phyloP scores from a whole-genome alignment of 1,140 invertebrate genomes.

The Drosophila dunni region DNA sequence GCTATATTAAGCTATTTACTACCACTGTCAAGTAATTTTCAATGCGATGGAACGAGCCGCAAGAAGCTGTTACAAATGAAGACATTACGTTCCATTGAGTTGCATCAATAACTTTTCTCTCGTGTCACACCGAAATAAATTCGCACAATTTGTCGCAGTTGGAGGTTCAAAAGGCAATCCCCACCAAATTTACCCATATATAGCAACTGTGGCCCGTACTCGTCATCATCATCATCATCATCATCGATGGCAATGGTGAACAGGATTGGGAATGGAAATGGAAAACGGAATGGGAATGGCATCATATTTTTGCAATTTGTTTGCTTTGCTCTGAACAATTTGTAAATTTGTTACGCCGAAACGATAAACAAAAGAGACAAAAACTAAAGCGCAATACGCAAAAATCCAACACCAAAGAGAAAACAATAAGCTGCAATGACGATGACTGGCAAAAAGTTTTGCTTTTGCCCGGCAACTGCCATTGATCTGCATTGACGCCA shows the following conservation, averaged over 20 bases:
- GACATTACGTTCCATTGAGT: slow-evolving; percentile 37
- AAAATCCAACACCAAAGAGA: slow-evolving; percentile 45
- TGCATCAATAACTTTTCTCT: slow-evolving; percentile 41
- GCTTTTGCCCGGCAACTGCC: slow-evolving; percentile 33
- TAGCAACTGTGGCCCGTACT: slow-evolving; percentile 9
- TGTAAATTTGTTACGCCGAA: slow-evolving; percentile 71
- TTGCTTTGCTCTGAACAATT: slow-evolving; percentile 64
- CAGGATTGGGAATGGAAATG: not conserved
- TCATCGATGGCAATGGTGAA: slow-evolving; percentile 27
- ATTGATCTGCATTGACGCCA: slow-evolving; percentile 77
- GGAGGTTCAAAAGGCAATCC: slow-evolving; percentile 32
- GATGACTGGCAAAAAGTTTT: slow-evolving; percentile 32
- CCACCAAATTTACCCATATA: not conserved
- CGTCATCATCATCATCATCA: slow-evolving; percentile 54
- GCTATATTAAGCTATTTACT: no score
- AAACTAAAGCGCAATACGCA: slow-evolving; percentile 43
- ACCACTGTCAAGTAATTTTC: not conserved
- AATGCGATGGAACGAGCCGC: not conserved
- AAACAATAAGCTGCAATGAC: slow-evolving; percentile 50
- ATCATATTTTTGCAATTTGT: slow-evolving; percentile 73
- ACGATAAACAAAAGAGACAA: slow-evolving; percentile 48
- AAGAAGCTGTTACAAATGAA: slow-evolving; percentile 18
- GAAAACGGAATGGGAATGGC: slow-evolving; percentile 24
- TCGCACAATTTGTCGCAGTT: slow-evolving; percentile 38
- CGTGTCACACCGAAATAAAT: slow-evolving; percentile 13